Conservation (phyloP, 2,113 vertebrate genomes). For the Danionella cerebrum region DNA sequence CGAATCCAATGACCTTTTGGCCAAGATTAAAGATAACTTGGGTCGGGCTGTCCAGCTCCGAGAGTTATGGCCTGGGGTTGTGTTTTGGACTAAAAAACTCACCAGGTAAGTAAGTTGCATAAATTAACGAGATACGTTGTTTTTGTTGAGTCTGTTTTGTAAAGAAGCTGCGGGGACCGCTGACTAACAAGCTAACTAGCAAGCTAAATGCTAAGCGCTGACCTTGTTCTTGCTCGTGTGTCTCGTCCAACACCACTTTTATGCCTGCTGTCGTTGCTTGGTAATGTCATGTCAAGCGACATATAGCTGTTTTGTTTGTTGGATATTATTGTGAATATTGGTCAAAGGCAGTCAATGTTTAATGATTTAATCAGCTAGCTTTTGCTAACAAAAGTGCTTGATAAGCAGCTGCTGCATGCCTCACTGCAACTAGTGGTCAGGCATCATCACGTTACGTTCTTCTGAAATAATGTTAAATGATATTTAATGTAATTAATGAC, state of each 20-base stretch:
- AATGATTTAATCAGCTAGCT: background rate
- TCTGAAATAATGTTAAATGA: no score
- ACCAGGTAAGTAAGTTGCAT: constrained; percentile 81
- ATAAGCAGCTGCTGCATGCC: constrained; percentile 13
- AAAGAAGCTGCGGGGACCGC: background rate
- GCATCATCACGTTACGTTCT: no score
- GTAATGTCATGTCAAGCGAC: background rate
- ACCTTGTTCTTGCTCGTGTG: constrained; percentile 1
- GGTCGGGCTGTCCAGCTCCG: constrained; percentile 83
- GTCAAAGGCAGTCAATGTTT: background rate
- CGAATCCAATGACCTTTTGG: constrained; percentile 78
- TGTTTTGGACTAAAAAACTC: constrained; percentile 90
- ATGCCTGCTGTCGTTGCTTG: background rate
- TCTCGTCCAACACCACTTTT: background rate
- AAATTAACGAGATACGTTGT: background rate
- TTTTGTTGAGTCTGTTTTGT: background rate
- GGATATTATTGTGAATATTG: no score
- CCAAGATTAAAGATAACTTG: constrained; percentile 84
- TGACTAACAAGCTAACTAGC: background rate
- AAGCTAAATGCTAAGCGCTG: constrained; percentile 9
- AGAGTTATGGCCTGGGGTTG: constrained; percentile 92
- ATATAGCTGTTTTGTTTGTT: background rate
- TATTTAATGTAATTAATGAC: background rate
- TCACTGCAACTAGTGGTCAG: constrained; percentile 3
- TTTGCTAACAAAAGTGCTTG: background rate